Conservation (phyloP, 2,888 invertebrate species). For the Eurois occulta region DNA sequence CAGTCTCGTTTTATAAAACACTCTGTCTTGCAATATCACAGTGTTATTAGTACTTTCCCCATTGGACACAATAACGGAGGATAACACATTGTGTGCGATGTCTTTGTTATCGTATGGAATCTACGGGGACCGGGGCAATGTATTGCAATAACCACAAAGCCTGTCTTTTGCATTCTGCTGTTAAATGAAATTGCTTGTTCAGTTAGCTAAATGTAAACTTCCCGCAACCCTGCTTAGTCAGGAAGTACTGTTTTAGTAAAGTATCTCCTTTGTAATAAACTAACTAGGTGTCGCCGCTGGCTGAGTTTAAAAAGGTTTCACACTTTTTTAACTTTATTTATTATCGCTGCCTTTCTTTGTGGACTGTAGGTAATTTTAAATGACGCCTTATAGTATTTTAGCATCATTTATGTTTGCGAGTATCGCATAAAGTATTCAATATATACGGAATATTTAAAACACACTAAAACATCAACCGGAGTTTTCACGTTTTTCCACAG, state of each 20-base stretch:
- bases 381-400: slow-evolving; percentile 24
- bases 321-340: slow-evolving; percentile 55
- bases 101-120: slow-evolving; percentile 65
- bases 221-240: slow-evolving; percentile 47
- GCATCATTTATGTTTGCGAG: slow-evolving; percentile 14
- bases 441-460: slow-evolving; percentile 25
- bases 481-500: slow-evolving; percentile 16
- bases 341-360: slow-evolving; percentile 38
- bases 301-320: slow-evolving; percentile 52
- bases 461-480: neutral
- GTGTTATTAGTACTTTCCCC: slow-evolving; percentile 46
- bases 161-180: slow-evolving; percentile 66
- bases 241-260: slow-evolving; percentile 61
- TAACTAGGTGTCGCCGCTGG: slow-evolving; percentile 54
- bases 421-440: slow-evolving; percentile 19
- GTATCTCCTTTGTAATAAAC: slow-evolving; percentile 62
- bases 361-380: slow-evolving; percentile 41
- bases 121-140: slow-evolving; percentile 55
- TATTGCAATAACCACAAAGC: slow-evolving; percentile 68
- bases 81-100: slow-evolving; percentile 57
- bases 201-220: slow-evolving; percentile 65
- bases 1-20: slow-evolving; percentile 37
- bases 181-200: slow-evolving; percentile 70
- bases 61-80: slow-evolving; percentile 59
- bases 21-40: slow-evolving; percentile 39